These are phyloP conservation scores for Eulemur mongoz DNA, from an alignment of 2,797 vertebrate genomes.

Conservation along the genomic window DNA sequence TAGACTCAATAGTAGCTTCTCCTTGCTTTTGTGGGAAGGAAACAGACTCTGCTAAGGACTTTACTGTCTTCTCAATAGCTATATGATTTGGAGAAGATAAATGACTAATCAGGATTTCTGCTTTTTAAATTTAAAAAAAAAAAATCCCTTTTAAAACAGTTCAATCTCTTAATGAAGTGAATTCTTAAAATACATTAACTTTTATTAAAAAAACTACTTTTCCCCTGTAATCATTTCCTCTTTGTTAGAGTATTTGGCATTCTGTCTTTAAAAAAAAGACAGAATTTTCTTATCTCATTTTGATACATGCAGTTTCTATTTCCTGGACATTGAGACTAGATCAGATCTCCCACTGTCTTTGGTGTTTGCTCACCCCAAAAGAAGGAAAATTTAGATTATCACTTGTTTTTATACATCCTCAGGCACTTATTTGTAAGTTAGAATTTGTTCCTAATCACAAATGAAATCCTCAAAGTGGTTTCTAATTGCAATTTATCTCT, in stretches of 20 bases:
- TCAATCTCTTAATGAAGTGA: neutral
- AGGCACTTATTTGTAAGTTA: neutral
- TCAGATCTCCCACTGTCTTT: neutral
- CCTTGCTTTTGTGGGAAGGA: neutral
- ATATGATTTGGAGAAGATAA: neutral
- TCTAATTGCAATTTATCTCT: neutral
- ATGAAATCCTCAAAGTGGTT: neutral
- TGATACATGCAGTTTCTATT: neutral
- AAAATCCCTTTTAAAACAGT: neutral
- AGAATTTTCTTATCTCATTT: neutral
- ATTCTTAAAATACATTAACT: neutral
- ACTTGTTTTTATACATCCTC: neutral
- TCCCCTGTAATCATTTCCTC: neutral
- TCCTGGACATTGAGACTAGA: neutral
- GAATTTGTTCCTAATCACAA: neutral
- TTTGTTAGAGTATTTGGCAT: neutral
- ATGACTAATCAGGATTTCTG: neutral
- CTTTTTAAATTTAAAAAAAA: neutral
- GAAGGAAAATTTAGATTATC: neutral
- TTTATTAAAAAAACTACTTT: neutral
- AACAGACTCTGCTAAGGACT: neutral
- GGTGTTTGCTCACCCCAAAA: neutral
- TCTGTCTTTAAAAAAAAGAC: neutral
- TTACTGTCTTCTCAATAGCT: neutral
- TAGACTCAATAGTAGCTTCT: neutral